Conservation (phyloP, 2,888 invertebrate species). For the Papilio protenor region DNA sequence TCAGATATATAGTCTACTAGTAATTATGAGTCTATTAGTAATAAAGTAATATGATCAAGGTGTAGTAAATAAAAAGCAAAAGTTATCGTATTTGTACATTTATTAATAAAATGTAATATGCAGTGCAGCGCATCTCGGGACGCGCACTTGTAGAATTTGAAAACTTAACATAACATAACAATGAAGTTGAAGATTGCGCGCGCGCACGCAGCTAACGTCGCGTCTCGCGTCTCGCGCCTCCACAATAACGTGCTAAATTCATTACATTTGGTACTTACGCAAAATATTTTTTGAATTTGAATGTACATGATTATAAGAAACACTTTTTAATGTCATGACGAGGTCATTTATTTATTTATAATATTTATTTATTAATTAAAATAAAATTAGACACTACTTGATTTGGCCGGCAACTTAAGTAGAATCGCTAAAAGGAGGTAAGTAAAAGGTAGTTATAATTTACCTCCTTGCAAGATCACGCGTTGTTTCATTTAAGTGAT, state of each 20-base stretch:
- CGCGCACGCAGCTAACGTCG: conserved; percentile 37
- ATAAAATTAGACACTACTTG: conserved; percentile 1
- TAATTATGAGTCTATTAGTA: not conserved
- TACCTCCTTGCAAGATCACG: too few species aligned
- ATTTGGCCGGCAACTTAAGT: not conserved
- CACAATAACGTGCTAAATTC: conserved; percentile 8
- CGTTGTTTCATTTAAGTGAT: not conserved
- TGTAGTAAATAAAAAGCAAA: conserved; percentile 53
- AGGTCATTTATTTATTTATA: too few species aligned
- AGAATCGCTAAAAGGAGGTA: not conserved
- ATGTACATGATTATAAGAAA: conserved; percentile 53
- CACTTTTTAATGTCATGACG: conserved; percentile 39
- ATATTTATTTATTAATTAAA: too few species aligned
- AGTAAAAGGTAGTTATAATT: too few species aligned
- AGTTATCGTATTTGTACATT: conserved; percentile 54
- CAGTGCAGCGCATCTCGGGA: conserved; percentile 49
- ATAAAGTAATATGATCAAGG: not conserved
- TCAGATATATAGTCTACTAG: not conserved
- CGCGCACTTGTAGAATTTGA: conserved; percentile 64
- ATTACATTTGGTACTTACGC: conserved; percentile 18
- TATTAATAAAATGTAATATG: conserved; percentile 63
- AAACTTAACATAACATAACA: conserved; percentile 66
- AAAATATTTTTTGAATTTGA: conserved; percentile 42
- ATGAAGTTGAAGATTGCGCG: not conserved
- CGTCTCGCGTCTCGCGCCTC: not conserved